A percentile compares a stretch with the other conserved stretches of the same genome.
Conservation (phyloP, 2,113 vertebrate species). For the Pteruthius melanotis region DNA sequence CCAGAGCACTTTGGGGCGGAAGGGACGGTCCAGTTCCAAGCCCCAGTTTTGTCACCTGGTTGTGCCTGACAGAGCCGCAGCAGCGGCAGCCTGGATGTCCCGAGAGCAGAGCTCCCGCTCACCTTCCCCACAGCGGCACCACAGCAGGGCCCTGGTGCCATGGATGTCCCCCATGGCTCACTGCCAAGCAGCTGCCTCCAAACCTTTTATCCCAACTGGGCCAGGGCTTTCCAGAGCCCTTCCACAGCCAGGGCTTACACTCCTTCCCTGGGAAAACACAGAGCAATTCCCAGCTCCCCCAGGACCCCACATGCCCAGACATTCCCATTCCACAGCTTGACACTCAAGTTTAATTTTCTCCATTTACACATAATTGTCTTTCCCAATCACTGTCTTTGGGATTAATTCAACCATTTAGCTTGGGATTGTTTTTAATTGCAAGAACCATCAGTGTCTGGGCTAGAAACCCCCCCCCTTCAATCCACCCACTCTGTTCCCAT, state of each 20-base stretch:
- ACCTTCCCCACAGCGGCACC: rapidly evolving
- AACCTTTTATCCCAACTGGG: neutral
- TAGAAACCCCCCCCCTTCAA: neutral
- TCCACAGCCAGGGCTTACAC: neutral
- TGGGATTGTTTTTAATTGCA: neutral
- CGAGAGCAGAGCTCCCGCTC: rapidly evolving
- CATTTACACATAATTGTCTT: neutral
- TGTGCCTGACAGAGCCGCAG: neutral
- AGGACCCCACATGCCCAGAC: neutral
- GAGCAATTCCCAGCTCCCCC: neutral
- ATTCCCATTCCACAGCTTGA: neutral
- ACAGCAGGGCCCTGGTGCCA: neutral
- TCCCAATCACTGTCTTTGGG: neutral
- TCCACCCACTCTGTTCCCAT: neutral
- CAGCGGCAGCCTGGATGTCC: rapidly evolving
- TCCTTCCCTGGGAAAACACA: neutral
- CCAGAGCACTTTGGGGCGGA: neutral
- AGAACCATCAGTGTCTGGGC: neutral
- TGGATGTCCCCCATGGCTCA: rapidly evolving
- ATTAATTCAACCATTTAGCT: neutral
- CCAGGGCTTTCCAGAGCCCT: neutral
- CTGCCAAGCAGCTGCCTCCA: neutral
- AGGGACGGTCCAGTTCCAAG: neutral
- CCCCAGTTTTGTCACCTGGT: rapidly evolving
- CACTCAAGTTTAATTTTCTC: neutral